phyloP scores from a whole-genome alignment of 2,888 invertebrate species.

The Hydriomena furcata region DNA sequence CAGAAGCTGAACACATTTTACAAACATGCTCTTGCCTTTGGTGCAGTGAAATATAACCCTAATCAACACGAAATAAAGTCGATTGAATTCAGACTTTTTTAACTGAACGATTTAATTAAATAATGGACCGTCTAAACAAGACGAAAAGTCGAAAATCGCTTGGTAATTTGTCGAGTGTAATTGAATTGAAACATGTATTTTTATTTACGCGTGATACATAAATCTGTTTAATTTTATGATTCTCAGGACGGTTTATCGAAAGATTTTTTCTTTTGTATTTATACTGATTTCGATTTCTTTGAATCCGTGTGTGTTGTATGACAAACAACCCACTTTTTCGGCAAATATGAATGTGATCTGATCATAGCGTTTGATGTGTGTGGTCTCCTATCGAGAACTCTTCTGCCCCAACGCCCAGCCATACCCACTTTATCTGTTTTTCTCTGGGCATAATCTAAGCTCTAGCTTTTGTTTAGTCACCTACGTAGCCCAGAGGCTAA shows the following conservation, averaged over 20 bases:
- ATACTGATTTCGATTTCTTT: neutral
- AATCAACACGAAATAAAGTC: neutral
- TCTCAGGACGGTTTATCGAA: neutral
- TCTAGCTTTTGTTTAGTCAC: too few relatives aligned
- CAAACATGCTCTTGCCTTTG: conserved; percentile 1
- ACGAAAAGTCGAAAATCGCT: conserved; percentile 14
- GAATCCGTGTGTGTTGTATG: neutral
- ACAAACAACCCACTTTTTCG: too few relatives aligned
- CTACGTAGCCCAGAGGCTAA: too few relatives aligned
- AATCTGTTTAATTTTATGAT: conserved; percentile 11
- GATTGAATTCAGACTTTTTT: neutral
- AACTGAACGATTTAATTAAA: too few relatives aligned
- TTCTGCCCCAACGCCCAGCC: too few relatives aligned
- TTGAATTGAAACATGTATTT: conserved; percentile 13
- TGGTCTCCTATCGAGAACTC: too few relatives aligned
- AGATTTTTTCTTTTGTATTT: conserved; percentile 4
- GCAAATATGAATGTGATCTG: too few relatives aligned
- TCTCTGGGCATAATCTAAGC: too few relatives aligned
- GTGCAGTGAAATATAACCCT: neutral
- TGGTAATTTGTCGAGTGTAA: neutral
- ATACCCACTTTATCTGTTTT: too few relatives aligned
- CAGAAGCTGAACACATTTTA: conserved; percentile 2
- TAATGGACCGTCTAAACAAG: conserved; percentile 1
- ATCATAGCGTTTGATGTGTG: too few relatives aligned
- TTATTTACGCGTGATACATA: conserved; percentile 1